Evolutionary conservation across 2,888 invertebrate species (phyloP).

Genomic region (Parnassius smintheus): DNA sequence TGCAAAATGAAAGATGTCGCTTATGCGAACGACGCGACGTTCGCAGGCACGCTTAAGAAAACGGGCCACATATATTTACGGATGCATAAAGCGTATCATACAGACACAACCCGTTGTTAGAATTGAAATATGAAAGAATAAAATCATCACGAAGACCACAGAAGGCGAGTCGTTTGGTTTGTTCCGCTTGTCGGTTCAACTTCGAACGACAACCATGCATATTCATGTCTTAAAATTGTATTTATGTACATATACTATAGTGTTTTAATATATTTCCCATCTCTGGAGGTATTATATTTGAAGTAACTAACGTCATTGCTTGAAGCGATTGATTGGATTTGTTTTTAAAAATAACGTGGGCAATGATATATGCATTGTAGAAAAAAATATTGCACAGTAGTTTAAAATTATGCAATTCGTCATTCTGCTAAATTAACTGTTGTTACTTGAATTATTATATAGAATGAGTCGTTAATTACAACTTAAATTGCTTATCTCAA

Average conservation of each 20-base stretch:
- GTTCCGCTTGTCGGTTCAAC: not conserved
- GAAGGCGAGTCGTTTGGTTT: conserved; percentile 5
- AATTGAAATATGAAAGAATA: conserved; percentile 18
- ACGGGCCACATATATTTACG: conserved; percentile 1
- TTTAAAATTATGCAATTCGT: too few relatives aligned
- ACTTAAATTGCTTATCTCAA: too few relatives aligned
- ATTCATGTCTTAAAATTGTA: conserved; percentile 16
- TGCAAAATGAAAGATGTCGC: not conserved
- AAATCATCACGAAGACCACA: conserved; percentile 11
- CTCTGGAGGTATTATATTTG: conserved; percentile 5
- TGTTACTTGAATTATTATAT: too few relatives aligned
- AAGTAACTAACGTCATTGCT: not conserved
- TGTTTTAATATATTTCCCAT: conserved; percentile 15
- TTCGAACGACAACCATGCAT: conserved; percentile 7
- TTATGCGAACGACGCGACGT: not conserved
- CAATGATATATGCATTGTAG: too few relatives aligned
- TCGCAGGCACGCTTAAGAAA: not conserved
- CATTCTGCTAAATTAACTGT: too few relatives aligned
- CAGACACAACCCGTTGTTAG: conserved; percentile 10
- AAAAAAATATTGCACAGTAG: too few relatives aligned
- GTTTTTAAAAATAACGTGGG: not conserved
- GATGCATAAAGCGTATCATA: conserved; percentile 22
- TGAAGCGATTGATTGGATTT: conserved; percentile 7
- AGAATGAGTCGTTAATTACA: too few relatives aligned
- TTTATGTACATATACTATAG: conserved; percentile 18